Conservation (phyloP, 2,113 vertebrate genomes). For the Apodemus sylvaticus region DNA sequence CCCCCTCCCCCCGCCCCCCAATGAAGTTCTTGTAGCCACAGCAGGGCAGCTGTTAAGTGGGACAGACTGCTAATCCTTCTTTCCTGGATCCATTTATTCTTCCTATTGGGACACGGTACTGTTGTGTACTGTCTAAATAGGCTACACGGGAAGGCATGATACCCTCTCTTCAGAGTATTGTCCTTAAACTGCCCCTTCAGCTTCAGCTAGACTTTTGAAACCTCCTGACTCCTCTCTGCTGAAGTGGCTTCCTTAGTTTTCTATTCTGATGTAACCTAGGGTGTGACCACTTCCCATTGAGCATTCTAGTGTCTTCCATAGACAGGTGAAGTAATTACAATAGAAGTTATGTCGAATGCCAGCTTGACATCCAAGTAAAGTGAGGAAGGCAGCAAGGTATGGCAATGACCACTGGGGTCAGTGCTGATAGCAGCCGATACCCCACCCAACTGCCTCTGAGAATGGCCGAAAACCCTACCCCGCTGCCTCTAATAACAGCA, state of each 20-base stretch:
- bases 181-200: neutral
- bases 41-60: neutral
- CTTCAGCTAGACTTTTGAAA: no score
- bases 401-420: no score
- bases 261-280: neutral
- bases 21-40: neutral
- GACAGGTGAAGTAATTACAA: neutral
- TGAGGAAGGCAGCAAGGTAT: no score
- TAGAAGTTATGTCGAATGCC: neutral
- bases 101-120: neutral
- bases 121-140: neutral
- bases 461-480: no score
- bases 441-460: no score
- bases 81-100: neutral
- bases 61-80: neutral
- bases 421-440: no score
- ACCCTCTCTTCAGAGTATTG: neutral
- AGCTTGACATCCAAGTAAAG: no score
- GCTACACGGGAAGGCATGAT: neutral
- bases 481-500: no score
- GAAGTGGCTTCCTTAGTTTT: neutral
- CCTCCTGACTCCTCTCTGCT: neutral
- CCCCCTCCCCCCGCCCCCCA: neutral
- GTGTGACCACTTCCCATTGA: neutral
- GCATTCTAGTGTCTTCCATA: neutral